Conservation (phyloP, 1,140 invertebrate genomes). For the Bursaphelenchus mucronatus region DNA sequence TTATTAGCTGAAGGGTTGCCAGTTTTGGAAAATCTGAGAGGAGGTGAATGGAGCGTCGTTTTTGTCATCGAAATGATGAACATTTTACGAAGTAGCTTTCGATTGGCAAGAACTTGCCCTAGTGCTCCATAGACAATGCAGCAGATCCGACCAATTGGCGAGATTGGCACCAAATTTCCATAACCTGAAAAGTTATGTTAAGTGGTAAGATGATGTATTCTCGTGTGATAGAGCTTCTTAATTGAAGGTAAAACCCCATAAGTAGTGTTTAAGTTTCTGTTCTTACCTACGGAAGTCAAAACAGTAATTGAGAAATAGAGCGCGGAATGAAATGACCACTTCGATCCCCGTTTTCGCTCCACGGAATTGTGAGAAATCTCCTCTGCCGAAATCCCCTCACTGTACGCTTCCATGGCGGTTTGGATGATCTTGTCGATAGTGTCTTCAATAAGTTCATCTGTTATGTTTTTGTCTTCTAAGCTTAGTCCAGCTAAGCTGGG, state of each 20-base stretch:
- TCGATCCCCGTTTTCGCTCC: conserved; percentile 15
- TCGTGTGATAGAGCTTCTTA: neutral
- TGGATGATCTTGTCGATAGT: conserved; percentile 35
- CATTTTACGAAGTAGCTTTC: neutral
- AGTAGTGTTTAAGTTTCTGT: neutral
- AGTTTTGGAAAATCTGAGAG: neutral
- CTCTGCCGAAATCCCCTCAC: conserved; percentile 29
- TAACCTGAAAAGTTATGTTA: conserved; percentile 22
- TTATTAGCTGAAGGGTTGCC: neutral
- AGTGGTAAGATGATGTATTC: neutral
- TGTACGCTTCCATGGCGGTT: conserved; percentile 37
- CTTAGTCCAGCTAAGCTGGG: neutral
- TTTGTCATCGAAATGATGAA: neutral
- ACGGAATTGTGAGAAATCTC: conserved; percentile 27
- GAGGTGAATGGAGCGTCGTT: conserved; percentile 4
- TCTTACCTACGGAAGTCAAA: conserved; percentile 41
- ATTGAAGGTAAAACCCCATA: too few species aligned
- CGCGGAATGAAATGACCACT: conserved; percentile 50
- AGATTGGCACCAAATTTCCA: conserved; percentile 43
- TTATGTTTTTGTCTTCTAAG: conserved; percentile 8
- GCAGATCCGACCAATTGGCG: conserved; percentile 42
- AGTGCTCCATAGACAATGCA: conserved; percentile 46
- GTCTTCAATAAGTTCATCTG: conserved; percentile 24
- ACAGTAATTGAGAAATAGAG: conserved; percentile 46
- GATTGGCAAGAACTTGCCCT: conserved; percentile 32